Base-by-base conservation (phyloP, 2,797 vertebrate genomes). In the Potorous gilbertii region DNA sequence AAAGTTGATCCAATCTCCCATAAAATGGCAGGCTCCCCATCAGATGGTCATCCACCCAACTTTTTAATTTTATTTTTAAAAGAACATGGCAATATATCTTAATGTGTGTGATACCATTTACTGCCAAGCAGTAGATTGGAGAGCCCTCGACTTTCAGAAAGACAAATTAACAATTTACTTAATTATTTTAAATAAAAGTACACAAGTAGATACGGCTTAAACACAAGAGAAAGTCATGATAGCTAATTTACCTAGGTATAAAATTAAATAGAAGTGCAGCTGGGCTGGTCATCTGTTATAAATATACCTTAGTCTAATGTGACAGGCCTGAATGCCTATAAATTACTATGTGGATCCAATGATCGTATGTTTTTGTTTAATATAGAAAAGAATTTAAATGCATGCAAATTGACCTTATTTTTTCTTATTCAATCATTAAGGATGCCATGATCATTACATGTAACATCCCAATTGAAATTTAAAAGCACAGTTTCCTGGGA, bases 361-460 rank as follows among this genome's bases (percentile, higher is more conserved):
- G 40, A 50, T 81, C 40, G 11, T 50, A 91, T 93, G 55, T 52
- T 34, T 50, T 94, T 52, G 96, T 94, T 92, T 56, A 95, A 55
- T 92, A 94, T 57, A 81, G 9, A 96, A 93, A 93, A 94, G 18
- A 96, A 81, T 92, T 18, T 90, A 96, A 96, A 92, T 46, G 93
- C 90, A 90, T 74, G 54, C 57, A 94, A n/a, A 94, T 93, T 93
- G 29, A 52, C 91, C 31, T 96, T 93, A 11, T 92, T 59, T 93
- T 29, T 89, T 91, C 52, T 90, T 92, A 55, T 87, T 87, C 40
- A 87, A 50, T 87, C 40, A 3, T 50, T 50, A 87, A 10, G 50
- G 40, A 24, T 21, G 27, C 9, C 24, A 21, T 46, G 66, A 81
- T 81, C n/a, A 81, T 24, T 81, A 81, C 6, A 81, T 50, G 11